Evolutionary conservation across 1,140 invertebrate genomes (phyloP), one percentile per base, ranked within the genome.

Genomic region (Brachionus manjavacas): DNA sequence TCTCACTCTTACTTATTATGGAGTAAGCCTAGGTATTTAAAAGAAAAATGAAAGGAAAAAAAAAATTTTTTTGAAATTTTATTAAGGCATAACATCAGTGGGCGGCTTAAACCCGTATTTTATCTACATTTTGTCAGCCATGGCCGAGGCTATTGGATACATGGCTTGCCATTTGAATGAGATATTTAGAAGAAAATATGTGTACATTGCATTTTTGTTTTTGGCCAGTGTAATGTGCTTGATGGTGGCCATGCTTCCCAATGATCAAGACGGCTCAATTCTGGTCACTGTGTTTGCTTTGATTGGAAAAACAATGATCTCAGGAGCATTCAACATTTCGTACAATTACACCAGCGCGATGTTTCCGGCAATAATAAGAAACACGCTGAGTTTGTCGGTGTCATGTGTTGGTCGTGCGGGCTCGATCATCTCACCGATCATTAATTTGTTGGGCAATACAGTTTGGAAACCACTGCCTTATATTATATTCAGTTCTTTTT

Each of bases 301-400:
- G 43, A 76, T 76, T 76, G 72, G 72, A 6, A 76, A 76, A 46
- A 12, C 72, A 52, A 76, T 76, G 72, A 43, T 43, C 4, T 76
- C 72, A 4, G 72, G 41, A 12, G 72, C 72, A 3, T 76, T 76
- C 23, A 76, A 76, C 49, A 49, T 49, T 12, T 76, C 72, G 14
- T 76, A 76, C 25, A 49, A 25, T 49, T 76, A 76, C 31, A 76
- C 41, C 20, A 76, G 72, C 14, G 7, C 39, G 0, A 76, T 76
- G 72, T 76, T 76, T 76, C 72, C 72, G 2, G 43, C 43, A 14
- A 25, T 49, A 20, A n/a, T 76, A 9, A 31, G 72, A 76, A 76
- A 28, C 16, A 76, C 72, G 0, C 4, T 76, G 39, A 49, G 39
- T 76, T 25, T 76, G 20, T 49, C 25, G 3, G 72, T 76, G 23